Percentiles rank a stretch among this genome's conserved stretches.
phyloP scores from a whole-genome alignment of 2,113 vertebrate species.

The Hippocampus barbouri region DNA sequence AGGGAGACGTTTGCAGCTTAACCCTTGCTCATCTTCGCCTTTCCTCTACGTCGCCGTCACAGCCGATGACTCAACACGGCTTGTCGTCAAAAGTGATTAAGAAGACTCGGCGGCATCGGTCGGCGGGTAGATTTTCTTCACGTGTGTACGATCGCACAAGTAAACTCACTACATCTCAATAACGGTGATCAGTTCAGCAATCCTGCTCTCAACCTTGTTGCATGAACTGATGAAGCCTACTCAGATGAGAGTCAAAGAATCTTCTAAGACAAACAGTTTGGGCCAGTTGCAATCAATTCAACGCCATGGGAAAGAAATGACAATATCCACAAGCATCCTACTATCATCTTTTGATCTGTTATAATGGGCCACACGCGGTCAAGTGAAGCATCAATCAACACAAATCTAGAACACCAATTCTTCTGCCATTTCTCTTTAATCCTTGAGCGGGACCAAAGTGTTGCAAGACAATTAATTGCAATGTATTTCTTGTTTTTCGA shows the following conservation, averaged over 20 bases:
- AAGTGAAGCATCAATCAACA: neutral
- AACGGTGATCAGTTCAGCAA: neutral
- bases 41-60: conserved; percentile 35
- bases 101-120: conserved; percentile 26
- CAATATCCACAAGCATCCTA: neutral
- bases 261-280: too few relatives aligned
- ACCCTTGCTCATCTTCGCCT: conserved; percentile 50
- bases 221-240: too few relatives aligned
- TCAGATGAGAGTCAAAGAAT: too few relatives aligned
- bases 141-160: neutral
- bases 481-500: neutral
- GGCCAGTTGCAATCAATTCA: too few relatives aligned
- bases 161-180: neutral
- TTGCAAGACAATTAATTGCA: neutral
- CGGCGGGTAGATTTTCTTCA: conserved; percentile 1
- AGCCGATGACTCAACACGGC: conserved; percentile 50
- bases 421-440: neutral
- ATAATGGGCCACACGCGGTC: neutral
- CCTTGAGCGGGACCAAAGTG: neutral
- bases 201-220: neutral
- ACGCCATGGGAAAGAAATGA: too few relatives aligned
- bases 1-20: conserved; percentile 62
- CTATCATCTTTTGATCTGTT: neutral
- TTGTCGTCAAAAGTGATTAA: conserved; percentile 50
- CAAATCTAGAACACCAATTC: neutral